Percentiles rank a stretch among this genome's conserved stretches.
Conservation (phyloP, 2,797 vertebrate genomes). For the Spinus olivaceus region DNA sequence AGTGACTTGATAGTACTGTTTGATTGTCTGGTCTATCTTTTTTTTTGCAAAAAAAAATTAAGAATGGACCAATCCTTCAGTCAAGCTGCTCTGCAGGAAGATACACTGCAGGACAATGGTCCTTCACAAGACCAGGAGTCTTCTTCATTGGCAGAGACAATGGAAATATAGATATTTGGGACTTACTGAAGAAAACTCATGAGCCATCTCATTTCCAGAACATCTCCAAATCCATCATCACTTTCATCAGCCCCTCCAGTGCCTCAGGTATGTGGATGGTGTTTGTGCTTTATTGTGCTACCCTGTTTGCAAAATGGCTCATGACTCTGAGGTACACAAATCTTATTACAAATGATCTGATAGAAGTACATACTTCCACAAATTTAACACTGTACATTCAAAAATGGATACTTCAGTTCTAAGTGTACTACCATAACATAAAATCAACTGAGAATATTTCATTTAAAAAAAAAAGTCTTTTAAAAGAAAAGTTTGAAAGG, state of each 20-base stretch:
- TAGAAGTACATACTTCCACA: neutral
- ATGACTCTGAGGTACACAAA: neutral
- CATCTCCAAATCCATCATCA: constrained; percentile 77
- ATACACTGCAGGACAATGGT: constrained; percentile 86
- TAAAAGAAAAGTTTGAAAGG: neutral
- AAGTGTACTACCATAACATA: neutral
- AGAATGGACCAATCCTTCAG: constrained; percentile 82
- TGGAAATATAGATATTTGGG: constrained; percentile 89
- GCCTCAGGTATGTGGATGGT: constrained; percentile 76
- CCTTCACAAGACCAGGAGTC: constrained; percentile 84
- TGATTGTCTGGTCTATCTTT: neutral
- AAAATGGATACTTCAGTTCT: neutral
- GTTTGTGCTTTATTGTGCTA: neutral
- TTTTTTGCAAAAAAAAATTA: neutral
- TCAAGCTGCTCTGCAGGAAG: constrained; percentile 74
- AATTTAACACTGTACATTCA: neutral
- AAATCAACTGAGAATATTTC: neutral
- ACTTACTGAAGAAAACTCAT: constrained; percentile 84
- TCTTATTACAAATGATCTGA: neutral
- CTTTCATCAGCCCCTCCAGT: constrained; percentile 81
- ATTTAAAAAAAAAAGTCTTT: rapidly evolving
- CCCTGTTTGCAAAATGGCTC: neutral
- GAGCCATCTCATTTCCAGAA: constrained; percentile 79
- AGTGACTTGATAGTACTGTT: neutral
- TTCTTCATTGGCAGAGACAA: constrained; percentile 89